phyloP scores from a whole-genome alignment of 2,797 vertebrate genomes.

The Lemur catta region DNA sequence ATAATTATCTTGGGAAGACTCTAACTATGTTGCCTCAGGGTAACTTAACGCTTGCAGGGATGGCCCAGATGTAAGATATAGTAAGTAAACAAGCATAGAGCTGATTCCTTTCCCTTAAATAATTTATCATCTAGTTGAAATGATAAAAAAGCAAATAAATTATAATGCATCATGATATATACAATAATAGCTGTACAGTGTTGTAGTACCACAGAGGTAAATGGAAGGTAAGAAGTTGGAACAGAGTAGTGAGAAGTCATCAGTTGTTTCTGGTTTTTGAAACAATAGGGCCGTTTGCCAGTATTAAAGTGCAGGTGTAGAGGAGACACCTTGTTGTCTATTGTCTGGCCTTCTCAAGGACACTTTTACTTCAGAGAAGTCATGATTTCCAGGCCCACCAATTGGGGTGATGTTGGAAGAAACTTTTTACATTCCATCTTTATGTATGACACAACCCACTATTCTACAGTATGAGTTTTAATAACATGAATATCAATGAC shows the following conservation, averaged over 20 bases:
- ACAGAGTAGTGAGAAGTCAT: background rate
- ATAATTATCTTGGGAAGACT: background rate
- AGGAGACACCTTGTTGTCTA: background rate
- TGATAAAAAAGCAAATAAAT: background rate
- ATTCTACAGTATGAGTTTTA: background rate
- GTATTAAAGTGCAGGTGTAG: background rate
- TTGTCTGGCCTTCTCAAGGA: background rate
- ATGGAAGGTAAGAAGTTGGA: background rate
- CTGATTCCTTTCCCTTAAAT: background rate
- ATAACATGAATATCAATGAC: background rate
- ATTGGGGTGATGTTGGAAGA: background rate
- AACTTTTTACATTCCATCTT: background rate
- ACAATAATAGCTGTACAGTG: background rate
- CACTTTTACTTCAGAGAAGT: background rate
- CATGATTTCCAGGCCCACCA: background rate
- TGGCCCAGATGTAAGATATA: background rate
- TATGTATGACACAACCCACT: background rate
- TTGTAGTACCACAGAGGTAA: background rate
- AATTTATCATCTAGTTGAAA: background rate
- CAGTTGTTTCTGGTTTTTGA: background rate
- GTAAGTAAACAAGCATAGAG: background rate
- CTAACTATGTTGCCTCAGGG: background rate
- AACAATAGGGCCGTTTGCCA: fast-evolving
- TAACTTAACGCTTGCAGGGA: background rate
- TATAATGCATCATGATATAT: background rate